Conservation (phyloP, 2,797 vertebrate genomes). For the Erethizon dorsatum region DNA sequence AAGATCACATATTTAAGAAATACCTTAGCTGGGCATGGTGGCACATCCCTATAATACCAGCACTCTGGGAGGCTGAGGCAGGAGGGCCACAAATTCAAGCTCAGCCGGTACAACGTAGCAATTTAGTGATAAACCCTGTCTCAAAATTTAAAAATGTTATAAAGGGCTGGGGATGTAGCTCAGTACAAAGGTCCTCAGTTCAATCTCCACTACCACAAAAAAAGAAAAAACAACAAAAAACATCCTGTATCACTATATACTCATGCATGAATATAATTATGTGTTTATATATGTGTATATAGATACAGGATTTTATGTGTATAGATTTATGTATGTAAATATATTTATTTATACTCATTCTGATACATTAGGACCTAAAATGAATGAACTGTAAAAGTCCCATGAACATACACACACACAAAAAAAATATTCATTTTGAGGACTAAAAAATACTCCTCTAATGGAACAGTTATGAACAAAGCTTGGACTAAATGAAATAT, state of each 20-base stretch:
- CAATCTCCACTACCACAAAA: background rate
- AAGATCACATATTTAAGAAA: conserved; percentile 45
- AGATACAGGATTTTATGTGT: background rate
- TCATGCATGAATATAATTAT: background rate
- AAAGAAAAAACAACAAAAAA: background rate
- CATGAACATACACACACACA: conserved; percentile 31
- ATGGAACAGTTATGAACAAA: conserved; percentile 47
- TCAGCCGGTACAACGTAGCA: background rate
- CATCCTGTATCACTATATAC: background rate
- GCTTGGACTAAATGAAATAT: conserved; percentile 52
- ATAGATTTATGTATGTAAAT: background rate
- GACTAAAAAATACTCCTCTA: conserved; percentile 47
- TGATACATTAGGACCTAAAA: conserved; percentile 34
- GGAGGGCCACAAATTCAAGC: background rate
- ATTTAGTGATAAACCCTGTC: background rate
- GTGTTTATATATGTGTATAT: background rate
- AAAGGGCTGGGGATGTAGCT: background rate
- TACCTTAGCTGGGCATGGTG: background rate
- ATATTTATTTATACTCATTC: conserved; percentile 46
- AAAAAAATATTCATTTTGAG: conserved; percentile 38
- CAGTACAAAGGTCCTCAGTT: background rate
- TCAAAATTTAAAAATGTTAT: background rate
- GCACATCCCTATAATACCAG: background rate
- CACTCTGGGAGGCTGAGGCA: background rate
- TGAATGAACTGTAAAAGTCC: conserved; percentile 38